Percentiles rank a stretch among this genome's conserved stretches.
These are phyloP conservation scores for Eristalis intricaria DNA, from an alignment of 2,888 invertebrate genomes.

Conservation along the genomic window DNA sequence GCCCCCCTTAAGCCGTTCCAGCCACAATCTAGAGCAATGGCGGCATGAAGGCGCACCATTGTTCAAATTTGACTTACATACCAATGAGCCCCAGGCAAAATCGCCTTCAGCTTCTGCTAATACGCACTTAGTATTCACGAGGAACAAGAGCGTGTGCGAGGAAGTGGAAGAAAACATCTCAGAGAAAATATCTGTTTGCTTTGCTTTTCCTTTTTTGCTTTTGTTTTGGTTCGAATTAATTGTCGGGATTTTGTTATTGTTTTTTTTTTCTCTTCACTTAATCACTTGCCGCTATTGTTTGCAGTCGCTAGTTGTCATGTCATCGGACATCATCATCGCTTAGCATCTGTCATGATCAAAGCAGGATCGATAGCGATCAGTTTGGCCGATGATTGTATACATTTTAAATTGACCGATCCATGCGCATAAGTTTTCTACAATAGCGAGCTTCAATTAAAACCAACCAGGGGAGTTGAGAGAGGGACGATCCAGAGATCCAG, in stretches of 20 bases:
- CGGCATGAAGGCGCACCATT: background rate
- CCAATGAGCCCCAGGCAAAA: background rate
- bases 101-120: background rate
- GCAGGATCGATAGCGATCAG: slow-evolving; percentile 57
- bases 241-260: slow-evolving; percentile 22
- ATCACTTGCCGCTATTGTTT: slow-evolving; percentile 7
- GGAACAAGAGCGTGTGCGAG: background rate
- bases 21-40: slow-evolving; percentile 10
- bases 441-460: slow-evolving; percentile 61
- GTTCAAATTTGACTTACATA: slow-evolving; percentile 3
- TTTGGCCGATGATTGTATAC: slow-evolving; percentile 30
- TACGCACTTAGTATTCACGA: slow-evolving; percentile 35
- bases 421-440: slow-evolving; percentile 31
- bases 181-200: background rate
- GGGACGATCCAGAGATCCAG: too few species aligned
- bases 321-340: slow-evolving; percentile 31
- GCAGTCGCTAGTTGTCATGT: slow-evolving; percentile 22
- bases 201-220: background rate
- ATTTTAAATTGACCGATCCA: slow-evolving; percentile 54
- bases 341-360: slow-evolving; percentile 50
- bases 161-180: slow-evolving; percentile 5
- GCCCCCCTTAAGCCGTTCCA: slow-evolving; percentile 11
- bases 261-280: too few species aligned
- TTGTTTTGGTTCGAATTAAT: slow-evolving; percentile 20
- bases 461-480: slow-evolving; percentile 8